Evolutionary conservation across 1,140 invertebrate genomes (phyloP).

Genomic region (Calliopsis andreniformis): DNA sequence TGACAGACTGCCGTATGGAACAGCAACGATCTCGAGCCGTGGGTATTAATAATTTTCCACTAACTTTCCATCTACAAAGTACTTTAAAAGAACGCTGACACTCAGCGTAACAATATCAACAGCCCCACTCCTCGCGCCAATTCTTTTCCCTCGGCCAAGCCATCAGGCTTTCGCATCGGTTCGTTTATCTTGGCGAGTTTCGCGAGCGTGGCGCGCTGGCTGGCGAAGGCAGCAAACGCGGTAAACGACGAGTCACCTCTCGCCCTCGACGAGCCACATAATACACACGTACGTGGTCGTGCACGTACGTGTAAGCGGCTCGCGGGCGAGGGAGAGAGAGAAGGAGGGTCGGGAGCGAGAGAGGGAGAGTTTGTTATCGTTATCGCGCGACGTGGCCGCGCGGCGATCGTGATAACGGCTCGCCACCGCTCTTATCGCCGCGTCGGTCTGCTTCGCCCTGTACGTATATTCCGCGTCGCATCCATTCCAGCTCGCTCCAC

Average conservation of each 20-base stretch:
- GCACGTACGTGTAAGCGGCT: slow-evolving; percentile 25
- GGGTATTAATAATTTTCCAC: too few relatives aligned
- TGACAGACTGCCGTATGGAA: too few relatives aligned
- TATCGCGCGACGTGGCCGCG: slow-evolving; percentile 80
- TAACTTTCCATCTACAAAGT: too few relatives aligned
- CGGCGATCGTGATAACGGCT: slow-evolving; percentile 79
- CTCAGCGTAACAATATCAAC: neutral
- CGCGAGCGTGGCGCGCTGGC: neutral
- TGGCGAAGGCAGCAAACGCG: slow-evolving; percentile 26
- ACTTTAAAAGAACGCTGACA: too few relatives aligned
- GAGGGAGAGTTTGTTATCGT: slow-evolving; percentile 80
- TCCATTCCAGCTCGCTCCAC: slow-evolving; percentile 71
- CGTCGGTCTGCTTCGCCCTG: slow-evolving; percentile 72
- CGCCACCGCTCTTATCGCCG: slow-evolving; percentile 76
- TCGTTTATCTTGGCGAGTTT: neutral
- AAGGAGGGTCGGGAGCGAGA: slow-evolving; percentile 53
- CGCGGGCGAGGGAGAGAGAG: slow-evolving; percentile 19
- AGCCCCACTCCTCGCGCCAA: neutral
- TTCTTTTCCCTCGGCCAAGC: neutral
- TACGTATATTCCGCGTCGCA: slow-evolving; percentile 57
- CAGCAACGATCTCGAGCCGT: too few relatives aligned
- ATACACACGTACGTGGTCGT: slow-evolving; percentile 6
- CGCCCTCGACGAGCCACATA: slow-evolving; percentile 40
- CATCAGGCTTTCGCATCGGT: neutral
- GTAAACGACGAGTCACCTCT: slow-evolving; percentile 59